Percentiles rank a stretch among this genome's conserved stretches.
Evolutionary conservation across 2,797 vertebrate species (phyloP).

Genomic region (Paedocypris micromegethes): DNA sequence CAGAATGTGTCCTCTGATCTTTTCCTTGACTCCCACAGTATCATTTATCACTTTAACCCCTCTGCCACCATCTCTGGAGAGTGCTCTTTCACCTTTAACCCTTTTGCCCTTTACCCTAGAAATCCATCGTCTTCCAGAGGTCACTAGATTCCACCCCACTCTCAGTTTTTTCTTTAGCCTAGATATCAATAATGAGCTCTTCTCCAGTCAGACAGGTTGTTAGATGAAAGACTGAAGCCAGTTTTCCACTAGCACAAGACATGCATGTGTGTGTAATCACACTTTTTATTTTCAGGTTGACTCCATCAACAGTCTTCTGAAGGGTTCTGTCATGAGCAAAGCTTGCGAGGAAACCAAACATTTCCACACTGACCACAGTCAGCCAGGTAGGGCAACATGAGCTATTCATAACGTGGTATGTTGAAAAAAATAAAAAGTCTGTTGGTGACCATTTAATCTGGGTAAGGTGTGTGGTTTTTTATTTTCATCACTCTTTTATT

Average conservation of each 20-base stretch:
- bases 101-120: slow-evolving; percentile 39
- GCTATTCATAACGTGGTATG: slow-evolving; percentile 11
- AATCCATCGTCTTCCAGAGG: slow-evolving; percentile 21
- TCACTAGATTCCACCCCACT: slow-evolving; percentile 38
- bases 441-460: slow-evolving; percentile 2
- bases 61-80: slow-evolving; percentile 36
- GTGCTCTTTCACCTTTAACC: slow-evolving; percentile 36
- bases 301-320: slow-evolving; percentile 89
- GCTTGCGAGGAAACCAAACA: slow-evolving; percentile 95
- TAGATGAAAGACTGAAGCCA: slow-evolving; percentile 23
- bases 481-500: slow-evolving; percentile 10
- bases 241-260: slow-evolving; percentile 7
- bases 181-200: slow-evolving; percentile 50
- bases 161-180: slow-evolving; percentile 14
- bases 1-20: slow-evolving; percentile 47
- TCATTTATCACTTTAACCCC: slow-evolving; percentile 31
- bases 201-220: slow-evolving; percentile 11
- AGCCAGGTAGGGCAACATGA: slow-evolving; percentile 75
- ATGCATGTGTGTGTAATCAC: slow-evolving; percentile 25
- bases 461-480: slow-evolving; percentile 31
- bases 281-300: slow-evolving; percentile 77
- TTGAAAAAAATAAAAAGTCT: slow-evolving; percentile 26
- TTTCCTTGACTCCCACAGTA: slow-evolving; percentile 37
- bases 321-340: slow-evolving; percentile 86
- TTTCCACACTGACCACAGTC: slow-evolving; percentile 89